These are phyloP conservation scores for Emydura subglobosa DNA, from an alignment of 2,113 vertebrate species.

Conservation along the genomic window DNA sequence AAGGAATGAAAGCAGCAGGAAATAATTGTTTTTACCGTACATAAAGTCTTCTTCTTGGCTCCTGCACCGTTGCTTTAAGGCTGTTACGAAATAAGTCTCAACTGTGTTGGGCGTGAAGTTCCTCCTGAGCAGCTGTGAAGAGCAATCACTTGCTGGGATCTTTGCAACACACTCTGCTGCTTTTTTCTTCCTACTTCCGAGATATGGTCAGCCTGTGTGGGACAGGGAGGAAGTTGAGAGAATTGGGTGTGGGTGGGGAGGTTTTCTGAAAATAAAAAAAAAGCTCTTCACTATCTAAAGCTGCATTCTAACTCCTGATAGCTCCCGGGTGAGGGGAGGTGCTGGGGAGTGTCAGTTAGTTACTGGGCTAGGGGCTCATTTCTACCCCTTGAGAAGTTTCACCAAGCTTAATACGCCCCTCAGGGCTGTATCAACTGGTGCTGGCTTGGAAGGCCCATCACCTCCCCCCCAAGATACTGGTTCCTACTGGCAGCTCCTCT, in stretches of 20 bases:
- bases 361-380: background rate
- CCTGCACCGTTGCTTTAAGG: background rate
- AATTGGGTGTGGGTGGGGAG: background rate
- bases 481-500: background rate
- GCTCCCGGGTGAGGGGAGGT: background rate
- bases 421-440: background rate
- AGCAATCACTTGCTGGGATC: background rate
- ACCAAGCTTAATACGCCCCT: background rate
- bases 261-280: background rate
- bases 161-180: background rate
- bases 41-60: background rate
- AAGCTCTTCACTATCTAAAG: too few species aligned
- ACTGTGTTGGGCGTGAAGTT: background rate
- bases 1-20: background rate
- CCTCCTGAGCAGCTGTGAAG: background rate
- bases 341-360: background rate
- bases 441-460: background rate
- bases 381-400: background rate
- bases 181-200: constrained; percentile 41
- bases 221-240: constrained; percentile 56
- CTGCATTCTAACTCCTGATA: background rate
- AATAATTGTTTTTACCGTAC: background rate
- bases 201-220: background rate
- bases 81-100: background rate
- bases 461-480: background rate